Evolutionary conservation across 2,797 vertebrate genomes (phyloP), one percentile per base, ranked within the genome.

Genomic region (Neopelma chrysocephalum): DNA sequence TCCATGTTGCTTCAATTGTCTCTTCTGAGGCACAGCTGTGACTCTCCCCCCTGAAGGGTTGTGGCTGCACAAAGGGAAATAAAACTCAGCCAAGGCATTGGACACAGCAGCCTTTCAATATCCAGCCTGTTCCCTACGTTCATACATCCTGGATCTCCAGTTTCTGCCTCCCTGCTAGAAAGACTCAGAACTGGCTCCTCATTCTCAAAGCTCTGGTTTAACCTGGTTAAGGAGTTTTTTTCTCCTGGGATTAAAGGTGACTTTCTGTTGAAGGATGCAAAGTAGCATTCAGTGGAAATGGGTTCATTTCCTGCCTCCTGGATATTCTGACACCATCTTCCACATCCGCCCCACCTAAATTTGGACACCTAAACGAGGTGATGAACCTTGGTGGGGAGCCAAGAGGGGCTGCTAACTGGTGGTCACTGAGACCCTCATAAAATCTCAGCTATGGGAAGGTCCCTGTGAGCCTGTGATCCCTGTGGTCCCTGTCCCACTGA

Each of bases 21-120:
- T 93, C 47, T 70, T 53, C 81, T 68, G 82, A 62, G 53, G 62
- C 81, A 38, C 82, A 93, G 77, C 77, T 91, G 94, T 40, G 85
- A 68, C 77, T 73, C 53, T 78, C 23, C 73, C 68, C 51, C 64
- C 78, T 8, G 21, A 48, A 76, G 85, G 6, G 0, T 21, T 80
- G 77, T 57, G 78, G 91, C 82, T 83, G 64, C 69, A 76, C 72
- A 51, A 86, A 68, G 73, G 69, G 82, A 76, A 83, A 71, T 62
- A 62, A 87, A 93, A 72, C 48, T 42, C 22, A 40, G 68, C 72
- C 72, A 57, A 86, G 86, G 64, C 19, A 0, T 36, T 71, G 31
- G 16, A 12, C 77, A 32, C 62, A 66, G 72, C 72, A 86, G 64
- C 68, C 38, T 50, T 71, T 85, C 23, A 32, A 51, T 34, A n/a